Evolutionary conservation across 2,113 vertebrate species (phyloP), one percentile per base, ranked within the genome.

Genomic region (Dromas ardeola): DNA sequence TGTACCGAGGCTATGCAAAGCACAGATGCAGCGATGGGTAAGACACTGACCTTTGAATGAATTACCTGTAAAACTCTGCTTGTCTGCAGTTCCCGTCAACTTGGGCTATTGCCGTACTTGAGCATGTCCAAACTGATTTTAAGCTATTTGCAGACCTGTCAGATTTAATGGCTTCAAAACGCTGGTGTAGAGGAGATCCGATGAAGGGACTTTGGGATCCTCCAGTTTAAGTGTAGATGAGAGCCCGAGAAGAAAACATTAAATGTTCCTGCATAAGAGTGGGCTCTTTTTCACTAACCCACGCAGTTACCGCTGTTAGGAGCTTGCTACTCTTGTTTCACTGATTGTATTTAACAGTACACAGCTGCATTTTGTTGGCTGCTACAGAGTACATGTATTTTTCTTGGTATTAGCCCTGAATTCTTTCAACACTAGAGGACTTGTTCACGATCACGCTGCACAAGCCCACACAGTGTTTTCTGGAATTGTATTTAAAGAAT

Each of bases 321-420:
- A 95, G 66, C 78, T 38, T 45, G 12, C 52, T 50, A 26, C 89
- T 91, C 71, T n/a, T 53, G 73, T 87, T 80, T 73, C 42, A 8
- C 23, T 50, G 70, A 3, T 79, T 69, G 53, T 61, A 38, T 80
- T 66, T 80, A 72, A 36, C 47, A 77, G 73, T 12, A 66, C 84
- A 91, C 87, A 95, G 89, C 86, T 95, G 91, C 59, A 1, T 88
- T 97, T 81, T 91, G 71, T 90, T 94, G 94, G 78, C 90, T 93
- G 93, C 43, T 59, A 22, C 86, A 7, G 36, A 81, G 65, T 88
- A 55, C 61, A 62, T 94, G 93, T 91, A 88, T 94, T 97, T 96
- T 93, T 88, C 89, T 96, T 91, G 93, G 84, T 93, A 97, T 97
- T 96, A 95, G 91, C 96, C 94, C 94, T 90, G 71, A 96, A 93